phyloP scores from a whole-genome alignment of 1,140 invertebrate genomes.

The Cotesia chilonis region DNA sequence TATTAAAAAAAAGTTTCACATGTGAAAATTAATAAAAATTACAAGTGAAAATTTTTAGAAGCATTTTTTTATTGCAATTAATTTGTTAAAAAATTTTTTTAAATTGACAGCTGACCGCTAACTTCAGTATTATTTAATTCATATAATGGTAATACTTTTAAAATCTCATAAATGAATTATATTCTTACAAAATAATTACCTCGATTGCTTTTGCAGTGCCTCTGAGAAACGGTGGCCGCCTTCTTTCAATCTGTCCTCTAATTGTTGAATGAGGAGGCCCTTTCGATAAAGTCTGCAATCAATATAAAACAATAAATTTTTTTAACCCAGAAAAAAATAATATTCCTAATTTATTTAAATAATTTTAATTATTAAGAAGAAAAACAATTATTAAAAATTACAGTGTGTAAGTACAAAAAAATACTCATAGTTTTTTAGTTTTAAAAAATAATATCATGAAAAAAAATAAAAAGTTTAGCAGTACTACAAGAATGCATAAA shows the following conservation, averaged over 20 bases:
- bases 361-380: neutral
- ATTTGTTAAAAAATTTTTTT: too few species aligned
- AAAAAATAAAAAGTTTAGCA: too few species aligned
- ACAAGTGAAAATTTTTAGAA: too few species aligned
- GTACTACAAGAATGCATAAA: neutral
- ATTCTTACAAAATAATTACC: slow-evolving; percentile 44
- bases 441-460: neutral
- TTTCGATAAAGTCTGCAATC: slow-evolving; percentile 47
- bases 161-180: slow-evolving; percentile 2
- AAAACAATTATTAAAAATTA: too few species aligned
- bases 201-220: slow-evolving; percentile 56
- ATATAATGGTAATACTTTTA: slow-evolving; percentile 1
- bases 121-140: neutral
- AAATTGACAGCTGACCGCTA: too few species aligned
- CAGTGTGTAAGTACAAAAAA: too few species aligned
- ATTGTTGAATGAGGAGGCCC: slow-evolving; percentile 50
- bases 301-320: neutral
- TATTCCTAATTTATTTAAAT: neutral
- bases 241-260: slow-evolving; percentile 60
- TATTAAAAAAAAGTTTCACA: too few species aligned
- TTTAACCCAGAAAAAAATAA: too few species aligned
- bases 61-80: too few species aligned
- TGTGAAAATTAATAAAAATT: too few species aligned
- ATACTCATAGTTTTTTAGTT: neutral
- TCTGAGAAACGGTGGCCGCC: slow-evolving; percentile 59